Evolutionary conservation across 2,888 invertebrate genomes (phyloP), one percentile per base, ranked within the genome.

Genomic region (Acleris laterana): DNA sequence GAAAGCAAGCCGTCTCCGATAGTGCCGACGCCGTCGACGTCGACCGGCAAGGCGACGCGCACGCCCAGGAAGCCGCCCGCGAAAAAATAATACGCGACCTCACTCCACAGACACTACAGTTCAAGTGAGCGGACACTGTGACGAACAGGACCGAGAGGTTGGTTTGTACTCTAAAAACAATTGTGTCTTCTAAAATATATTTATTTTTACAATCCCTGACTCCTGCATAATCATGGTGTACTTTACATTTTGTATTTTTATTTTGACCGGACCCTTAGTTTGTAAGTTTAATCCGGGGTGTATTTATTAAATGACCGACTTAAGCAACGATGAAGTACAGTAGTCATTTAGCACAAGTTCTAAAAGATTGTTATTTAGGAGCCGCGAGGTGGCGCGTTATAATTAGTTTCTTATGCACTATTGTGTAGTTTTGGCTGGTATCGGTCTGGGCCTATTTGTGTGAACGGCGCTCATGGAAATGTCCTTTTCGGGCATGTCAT

Each of bases 11-110:
- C 85, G 16, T 80, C 90, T 0, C 88, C 89, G 3, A 77, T 87
- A 61, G 85, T 85, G 68, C 86, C 93, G 59, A 88, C 87, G 7
- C 91, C 93, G 0, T 92, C 93, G 16, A 90, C 93, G 25, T 92
- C 93, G 38, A 90, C 91, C 60, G 93, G 92, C 68, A 91, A 92
- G 71, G 80, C 88, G 38, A 88, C 89, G 2, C 90, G 93, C 77
- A 87, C 93, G 73, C 90, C 93, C 68, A 79, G 92, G 57, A 92
- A 92, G 71, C 87, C 92, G 71, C 89, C 91, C 68, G 79, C 86
- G 67, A 82, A 89, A 78, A 90, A 92, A 89, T 92, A 90, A 89
- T 86, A 84, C 78, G 69, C 69, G 71, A 42, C 57, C 38, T n/a
- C 11, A 7, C 16, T 5, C n/a, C 17, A 11, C 32, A 17, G 44